These are phyloP conservation scores for Podarcis siculus DNA, from an alignment of 2,797 vertebrate species.

Conservation along the genomic window DNA sequence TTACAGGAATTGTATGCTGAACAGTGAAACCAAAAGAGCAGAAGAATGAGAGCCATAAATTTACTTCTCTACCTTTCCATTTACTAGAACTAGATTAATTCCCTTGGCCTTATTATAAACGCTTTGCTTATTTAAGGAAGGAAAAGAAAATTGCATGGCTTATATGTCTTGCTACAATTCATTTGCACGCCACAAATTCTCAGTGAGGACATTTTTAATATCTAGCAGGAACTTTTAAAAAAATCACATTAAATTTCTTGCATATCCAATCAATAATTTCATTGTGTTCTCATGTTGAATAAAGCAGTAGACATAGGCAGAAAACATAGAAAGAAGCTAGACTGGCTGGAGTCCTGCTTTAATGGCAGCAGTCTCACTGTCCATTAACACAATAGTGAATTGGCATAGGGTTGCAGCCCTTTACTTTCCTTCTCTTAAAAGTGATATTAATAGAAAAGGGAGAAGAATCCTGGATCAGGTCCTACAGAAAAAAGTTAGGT, in stretches of 20 bases:
- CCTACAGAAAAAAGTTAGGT: not conserved
- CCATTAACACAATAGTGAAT: not conserved
- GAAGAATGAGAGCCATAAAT: not conserved
- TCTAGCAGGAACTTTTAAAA: not conserved
- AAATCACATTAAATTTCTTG: not conserved
- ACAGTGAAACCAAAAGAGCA: not conserved
- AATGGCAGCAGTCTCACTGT: not conserved
- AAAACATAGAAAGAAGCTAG: not conserved
- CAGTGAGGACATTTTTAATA: not conserved
- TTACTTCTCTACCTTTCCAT: not conserved
- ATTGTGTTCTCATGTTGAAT: not conserved
- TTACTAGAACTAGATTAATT: conserved; percentile 4
- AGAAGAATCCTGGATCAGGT: not conserved
- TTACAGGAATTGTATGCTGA: not conserved
- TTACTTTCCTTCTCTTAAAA: not conserved
- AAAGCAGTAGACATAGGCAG: not conserved
- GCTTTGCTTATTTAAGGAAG: not conserved
- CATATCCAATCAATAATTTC: not conserved
- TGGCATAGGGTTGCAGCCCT: not conserved
- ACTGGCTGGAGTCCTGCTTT: not conserved
- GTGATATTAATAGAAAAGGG: not conserved
- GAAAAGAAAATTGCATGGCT: conserved; percentile 15
- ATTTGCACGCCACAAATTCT: not conserved
- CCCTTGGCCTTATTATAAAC: conserved; percentile 23
- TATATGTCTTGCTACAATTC: conserved; percentile 1